Evolutionary conservation across 2,113 vertebrate genomes (phyloP), one percentile per base, ranked within the genome.

Genomic region (Petaurus breviceps): DNA sequence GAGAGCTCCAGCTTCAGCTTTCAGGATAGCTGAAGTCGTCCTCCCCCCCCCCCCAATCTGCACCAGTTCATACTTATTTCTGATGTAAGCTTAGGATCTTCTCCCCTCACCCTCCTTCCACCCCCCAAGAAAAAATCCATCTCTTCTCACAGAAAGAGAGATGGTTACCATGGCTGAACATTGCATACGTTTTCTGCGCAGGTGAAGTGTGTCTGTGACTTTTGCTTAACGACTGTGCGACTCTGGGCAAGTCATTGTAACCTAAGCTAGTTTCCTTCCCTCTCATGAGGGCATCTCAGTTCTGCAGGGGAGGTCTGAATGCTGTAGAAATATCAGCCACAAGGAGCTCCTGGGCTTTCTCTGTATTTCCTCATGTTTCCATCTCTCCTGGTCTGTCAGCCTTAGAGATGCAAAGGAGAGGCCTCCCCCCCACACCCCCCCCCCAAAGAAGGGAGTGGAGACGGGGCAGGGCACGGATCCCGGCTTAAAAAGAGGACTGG

Each of bases 401-500:
- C 28, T 1, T 55, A 1, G 51, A 3, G 37, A 50, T 25, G 24
- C 84, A 1, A 28, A 4, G 31, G 28, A 14, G 25, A 37, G 3
- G 0, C 1, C 8, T 11, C 8, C 14, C 9, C 50, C 16, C 28
- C 31, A 50, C 43, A 54, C 23, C 23, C 6, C 0, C 53, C 51
- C 46, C 89, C 50, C 25, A 2, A 95, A 96, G 92, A 97, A 95
- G 11, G 43, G 77, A 90, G 93, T 93, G 10, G 0, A 92, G 91
- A 28, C 68, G 14, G 57, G 68, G 68, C 68, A 84, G 77, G 93
- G 53, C 95, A 0, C 43, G 11, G 54, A 92, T 97, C 96, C 94
- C 94, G 97, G 97, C 99, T 99, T 98, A 99, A 99, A 99, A 99
- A 99, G 99, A 99, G 99, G 99, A 99, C 98, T 98, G 97, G 98